Percentiles rank a stretch among this genome's conserved stretches.
These are phyloP conservation scores for Micrasema minimum DNA, from an alignment of 1,140 invertebrate species.

Conservation along the genomic window DNA sequence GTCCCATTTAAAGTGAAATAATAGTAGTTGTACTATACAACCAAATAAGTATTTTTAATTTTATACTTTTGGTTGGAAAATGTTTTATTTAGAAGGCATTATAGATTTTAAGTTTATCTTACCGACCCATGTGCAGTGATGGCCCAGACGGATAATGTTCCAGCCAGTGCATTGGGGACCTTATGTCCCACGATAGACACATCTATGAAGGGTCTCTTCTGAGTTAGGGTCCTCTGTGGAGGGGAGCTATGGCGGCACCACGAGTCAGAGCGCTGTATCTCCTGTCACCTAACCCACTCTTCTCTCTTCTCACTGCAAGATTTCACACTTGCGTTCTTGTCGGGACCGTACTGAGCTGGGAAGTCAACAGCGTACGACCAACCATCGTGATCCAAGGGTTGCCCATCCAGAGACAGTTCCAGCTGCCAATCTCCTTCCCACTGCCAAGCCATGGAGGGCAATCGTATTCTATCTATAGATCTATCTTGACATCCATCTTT, in stretches of 20 bases:
- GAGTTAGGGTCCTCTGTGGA: conserved; percentile 71
- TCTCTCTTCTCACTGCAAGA: conserved; percentile 89
- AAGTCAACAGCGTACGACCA: conserved; percentile 97
- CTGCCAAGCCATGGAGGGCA: conserved; percentile 92
- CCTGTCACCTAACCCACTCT: conserved; percentile 89
- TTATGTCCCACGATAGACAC: conserved; percentile 85
- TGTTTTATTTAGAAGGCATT: too few relatives aligned
- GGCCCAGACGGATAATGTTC: conserved; percentile 87
- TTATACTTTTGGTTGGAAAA: too few relatives aligned
- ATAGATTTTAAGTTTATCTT: too few relatives aligned
- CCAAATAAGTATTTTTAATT: too few relatives aligned
- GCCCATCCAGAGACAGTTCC: conserved; percentile 87
- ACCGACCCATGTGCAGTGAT: conserved; percentile 89
- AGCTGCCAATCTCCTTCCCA: conserved; percentile 95
- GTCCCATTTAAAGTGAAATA: too few relatives aligned
- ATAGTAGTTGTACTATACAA: too few relatives aligned
- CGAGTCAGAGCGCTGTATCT: conserved; percentile 89
- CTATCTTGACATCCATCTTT: conserved; percentile 83
- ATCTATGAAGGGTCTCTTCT: conserved; percentile 71
- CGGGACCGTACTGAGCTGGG: conserved; percentile 82
- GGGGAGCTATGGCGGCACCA: conserved; percentile 93
- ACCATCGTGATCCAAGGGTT: conserved; percentile 88
- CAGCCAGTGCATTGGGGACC: conserved; percentile 78
- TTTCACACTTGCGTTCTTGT: conserved; percentile 90
- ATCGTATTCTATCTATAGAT: conserved; percentile 80